Evolutionary conservation across 2,888 invertebrate genomes (phyloP).

Genomic region (Campoplex capitator): DNA sequence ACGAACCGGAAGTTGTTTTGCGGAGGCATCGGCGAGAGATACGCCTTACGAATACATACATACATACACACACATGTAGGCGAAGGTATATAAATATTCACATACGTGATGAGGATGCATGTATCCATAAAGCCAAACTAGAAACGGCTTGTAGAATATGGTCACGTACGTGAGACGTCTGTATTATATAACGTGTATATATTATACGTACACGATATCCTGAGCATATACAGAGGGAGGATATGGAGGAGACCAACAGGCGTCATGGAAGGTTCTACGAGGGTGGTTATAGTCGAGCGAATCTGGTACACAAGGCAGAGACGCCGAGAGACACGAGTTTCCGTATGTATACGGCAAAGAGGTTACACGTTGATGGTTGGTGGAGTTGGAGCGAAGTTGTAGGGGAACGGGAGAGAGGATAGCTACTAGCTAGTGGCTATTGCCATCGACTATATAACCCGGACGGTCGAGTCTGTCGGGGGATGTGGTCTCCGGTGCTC

Average conservation of each 20-base stretch:
- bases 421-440: slow-evolving; percentile 43
- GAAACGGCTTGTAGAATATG: slow-evolving; percentile 47
- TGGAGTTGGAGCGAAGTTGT: slow-evolving; percentile 22
- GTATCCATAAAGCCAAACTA: slow-evolving; percentile 51
- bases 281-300: slow-evolving; percentile 58
- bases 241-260: slow-evolving; percentile 46
- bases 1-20: slow-evolving; percentile 56
- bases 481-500: slow-evolving; percentile 72
- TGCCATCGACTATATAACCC: slow-evolving; percentile 54
- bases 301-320: slow-evolving; percentile 51
- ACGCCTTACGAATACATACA: not conserved
- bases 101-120: slow-evolving; percentile 48
- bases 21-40: slow-evolving; percentile 43
- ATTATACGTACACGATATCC: not conserved
- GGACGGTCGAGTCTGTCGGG: slow-evolving; percentile 67
- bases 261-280: slow-evolving; percentile 59
- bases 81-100: slow-evolving; percentile 19
- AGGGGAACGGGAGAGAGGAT: slow-evolving; percentile 29
- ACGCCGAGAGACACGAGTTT: slow-evolving; percentile 58
- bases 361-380: slow-evolving; percentile 46
- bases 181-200: not conserved
- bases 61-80: not conserved
- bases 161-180: slow-evolving; percentile 50
- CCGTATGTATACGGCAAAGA: slow-evolving; percentile 38
- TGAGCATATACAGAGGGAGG: slow-evolving; percentile 14